Conservation (phyloP, 1,140 invertebrate genomes). For the Hirudo medicinalis region DNA sequence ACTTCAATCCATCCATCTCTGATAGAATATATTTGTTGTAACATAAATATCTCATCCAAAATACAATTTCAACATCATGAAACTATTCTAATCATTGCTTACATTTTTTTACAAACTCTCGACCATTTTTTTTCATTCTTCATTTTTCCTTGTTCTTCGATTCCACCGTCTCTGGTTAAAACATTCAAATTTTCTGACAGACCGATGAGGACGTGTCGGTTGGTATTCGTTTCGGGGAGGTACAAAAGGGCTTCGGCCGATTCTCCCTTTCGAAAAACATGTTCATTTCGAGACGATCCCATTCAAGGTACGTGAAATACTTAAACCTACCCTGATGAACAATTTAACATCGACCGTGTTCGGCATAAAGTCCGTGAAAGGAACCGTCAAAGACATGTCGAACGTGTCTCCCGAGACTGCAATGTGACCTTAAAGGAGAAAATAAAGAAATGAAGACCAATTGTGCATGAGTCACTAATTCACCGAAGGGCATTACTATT, state of each 20-base stretch:
- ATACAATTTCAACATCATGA: background rate
- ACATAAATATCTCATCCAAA: background rate
- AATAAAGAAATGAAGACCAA: background rate
- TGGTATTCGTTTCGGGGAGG: slow-evolving; percentile 78
- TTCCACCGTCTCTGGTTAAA: slow-evolving; percentile 56
- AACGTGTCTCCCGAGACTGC: slow-evolving; percentile 83
- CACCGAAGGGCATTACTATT: slow-evolving; percentile 48
- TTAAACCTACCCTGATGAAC: slow-evolving; percentile 62
- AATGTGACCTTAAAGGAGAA: slow-evolving; percentile 54
- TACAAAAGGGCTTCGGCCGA: slow-evolving; percentile 75
- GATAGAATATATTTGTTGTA: slow-evolving; percentile 20
- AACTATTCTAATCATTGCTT: background rate
- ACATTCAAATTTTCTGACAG: slow-evolving; percentile 77
- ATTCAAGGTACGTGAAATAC: background rate
- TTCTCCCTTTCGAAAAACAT: slow-evolving; percentile 52
- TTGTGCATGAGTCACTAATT: background rate
- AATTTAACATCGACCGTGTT: slow-evolving; percentile 71
- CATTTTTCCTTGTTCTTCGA: slow-evolving; percentile 36
- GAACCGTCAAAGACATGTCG: slow-evolving; percentile 78
- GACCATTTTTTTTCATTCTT: slow-evolving; percentile 57
- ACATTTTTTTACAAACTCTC: slow-evolving; percentile 63
- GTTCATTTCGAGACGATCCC: slow-evolving; percentile 13
- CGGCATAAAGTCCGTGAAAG: slow-evolving; percentile 80
- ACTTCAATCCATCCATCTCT: slow-evolving; percentile 82
- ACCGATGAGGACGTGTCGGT: slow-evolving; percentile 63